These are phyloP conservation scores for Merodon equestris DNA, from an alignment of 2,888 invertebrate genomes.

Conservation along the genomic window DNA sequence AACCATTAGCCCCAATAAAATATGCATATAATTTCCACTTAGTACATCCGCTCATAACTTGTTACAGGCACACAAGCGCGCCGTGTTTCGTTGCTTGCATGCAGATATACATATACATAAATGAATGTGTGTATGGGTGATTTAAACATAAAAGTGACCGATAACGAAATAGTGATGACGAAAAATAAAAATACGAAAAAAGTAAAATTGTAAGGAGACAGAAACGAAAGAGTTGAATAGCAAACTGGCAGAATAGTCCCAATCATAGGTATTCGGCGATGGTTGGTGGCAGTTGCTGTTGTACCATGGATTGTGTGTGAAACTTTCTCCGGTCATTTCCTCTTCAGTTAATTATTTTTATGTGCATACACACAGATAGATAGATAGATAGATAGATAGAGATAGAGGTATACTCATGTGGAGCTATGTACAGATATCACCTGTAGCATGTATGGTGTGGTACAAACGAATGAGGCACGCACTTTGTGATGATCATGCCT, in stretches of 20 bases:
- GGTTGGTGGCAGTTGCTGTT: neutral
- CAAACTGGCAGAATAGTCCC: slow-evolving; percentile 51
- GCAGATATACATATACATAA: neutral
- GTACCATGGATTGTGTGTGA: slow-evolving; percentile 38
- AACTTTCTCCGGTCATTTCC: slow-evolving; percentile 66
- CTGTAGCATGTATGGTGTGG: too few species aligned
- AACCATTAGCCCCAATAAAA: slow-evolving; percentile 67
- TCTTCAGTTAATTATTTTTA: slow-evolving; percentile 61
- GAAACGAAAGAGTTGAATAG: slow-evolving; percentile 68
- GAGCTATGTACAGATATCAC: too few species aligned
- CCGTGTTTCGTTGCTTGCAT: slow-evolving; percentile 1
- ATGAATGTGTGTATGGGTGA: slow-evolving; percentile 24
- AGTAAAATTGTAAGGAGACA: neutral
- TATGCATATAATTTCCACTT: slow-evolving; percentile 66
- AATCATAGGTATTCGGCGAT: slow-evolving; percentile 38
- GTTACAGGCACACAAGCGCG: slow-evolving; percentile 41
- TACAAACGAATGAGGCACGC: slow-evolving; percentile 30
- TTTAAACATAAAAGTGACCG: slow-evolving; percentile 57
- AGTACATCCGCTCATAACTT: slow-evolving; percentile 67
- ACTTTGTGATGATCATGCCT: slow-evolving; percentile 42
- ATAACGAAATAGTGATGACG: slow-evolving; percentile 37
- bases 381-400: neutral
- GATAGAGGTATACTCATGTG: too few species aligned
- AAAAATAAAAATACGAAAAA: neutral
- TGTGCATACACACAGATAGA: slow-evolving; percentile 13